A percentile compares a stretch with the other conserved stretches of the same genome.
Conservation (phyloP, 2,113 vertebrate genomes). For the Leucoraja erinaceus region DNA sequence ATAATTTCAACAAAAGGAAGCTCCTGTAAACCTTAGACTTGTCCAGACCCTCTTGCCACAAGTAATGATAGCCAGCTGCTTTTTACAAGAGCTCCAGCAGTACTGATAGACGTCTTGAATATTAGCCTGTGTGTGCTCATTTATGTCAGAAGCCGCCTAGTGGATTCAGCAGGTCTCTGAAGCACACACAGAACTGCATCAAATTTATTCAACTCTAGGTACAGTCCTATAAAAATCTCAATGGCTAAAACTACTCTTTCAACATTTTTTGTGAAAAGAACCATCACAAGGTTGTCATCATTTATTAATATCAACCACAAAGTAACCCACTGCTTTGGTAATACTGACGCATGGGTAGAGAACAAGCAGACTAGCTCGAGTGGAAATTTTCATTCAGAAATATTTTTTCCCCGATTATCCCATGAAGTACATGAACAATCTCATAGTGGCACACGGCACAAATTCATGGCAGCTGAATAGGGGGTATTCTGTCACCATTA, state of each 20-base stretch:
- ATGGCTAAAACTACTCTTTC: slow-evolving; percentile 52
- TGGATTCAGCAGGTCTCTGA: slow-evolving; percentile 56
- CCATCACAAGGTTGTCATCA: slow-evolving; percentile 39
- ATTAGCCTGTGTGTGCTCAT: slow-evolving; percentile 51
- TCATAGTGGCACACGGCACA: not conserved
- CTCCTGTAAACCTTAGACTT: slow-evolving; percentile 28
- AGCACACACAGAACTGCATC: slow-evolving; percentile 57
- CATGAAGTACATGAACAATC: not conserved
- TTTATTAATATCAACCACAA: slow-evolving; percentile 43
- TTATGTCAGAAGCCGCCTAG: slow-evolving; percentile 57
- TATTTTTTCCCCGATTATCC: not conserved
- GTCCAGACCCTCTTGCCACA: slow-evolving; percentile 22
- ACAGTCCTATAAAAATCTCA: slow-evolving; percentile 64
- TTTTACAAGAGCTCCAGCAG: slow-evolving; percentile 49
- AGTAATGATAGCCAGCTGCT: slow-evolving; percentile 45
- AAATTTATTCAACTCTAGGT: slow-evolving; percentile 63
- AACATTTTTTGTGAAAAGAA: slow-evolving; percentile 38
- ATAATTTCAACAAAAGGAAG: slow-evolving; percentile 36
- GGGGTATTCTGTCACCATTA: not conserved
- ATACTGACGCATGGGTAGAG: not conserved
- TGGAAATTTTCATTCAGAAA: slow-evolving; percentile 29
- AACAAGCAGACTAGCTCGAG: not conserved
- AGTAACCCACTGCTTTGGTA: not conserved
- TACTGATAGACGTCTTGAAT: slow-evolving; percentile 54
- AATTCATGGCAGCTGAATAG: not conserved